Evolutionary conservation across 2,113 vertebrate species (phyloP).

Genomic region (Brienomyrus longianalis): DNA sequence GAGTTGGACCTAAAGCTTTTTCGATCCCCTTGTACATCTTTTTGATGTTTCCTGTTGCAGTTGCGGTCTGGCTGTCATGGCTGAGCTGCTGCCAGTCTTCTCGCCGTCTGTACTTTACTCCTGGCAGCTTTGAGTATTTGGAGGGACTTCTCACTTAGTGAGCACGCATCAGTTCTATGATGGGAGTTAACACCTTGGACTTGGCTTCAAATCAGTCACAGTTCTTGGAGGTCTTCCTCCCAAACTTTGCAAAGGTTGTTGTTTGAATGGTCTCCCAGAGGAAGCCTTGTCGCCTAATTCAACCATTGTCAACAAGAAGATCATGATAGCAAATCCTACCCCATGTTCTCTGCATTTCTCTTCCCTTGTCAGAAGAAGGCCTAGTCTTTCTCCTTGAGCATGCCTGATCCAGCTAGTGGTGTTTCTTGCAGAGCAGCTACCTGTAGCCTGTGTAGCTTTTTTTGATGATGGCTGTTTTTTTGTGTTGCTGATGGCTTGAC

Average conservation of each 20-base stretch:
- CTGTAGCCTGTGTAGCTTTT: not conserved
- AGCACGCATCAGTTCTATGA: not conserved
- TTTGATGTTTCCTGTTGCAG: not conserved
- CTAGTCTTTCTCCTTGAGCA: not conserved
- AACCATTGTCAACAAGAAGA: not conserved
- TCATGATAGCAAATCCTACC: constrained; percentile 10
- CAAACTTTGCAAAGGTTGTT: not conserved
- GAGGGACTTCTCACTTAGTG: not conserved
- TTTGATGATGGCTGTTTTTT: not conserved
- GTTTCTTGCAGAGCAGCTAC: constrained; percentile 12
- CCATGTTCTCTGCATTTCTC: not conserved
- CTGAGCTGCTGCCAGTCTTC: not conserved
- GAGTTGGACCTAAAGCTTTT: not conserved
- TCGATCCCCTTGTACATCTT: not conserved
- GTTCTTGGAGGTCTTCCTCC: not conserved
- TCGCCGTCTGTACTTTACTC: not conserved
- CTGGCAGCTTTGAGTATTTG: not conserved
- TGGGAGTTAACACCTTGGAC: not conserved
- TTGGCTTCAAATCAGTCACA: not conserved
- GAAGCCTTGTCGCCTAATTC: not conserved
- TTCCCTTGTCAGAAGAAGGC: constrained; percentile 18
- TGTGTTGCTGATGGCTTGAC: not conserved
- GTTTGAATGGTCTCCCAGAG: not conserved
- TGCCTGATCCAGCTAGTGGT: not conserved
- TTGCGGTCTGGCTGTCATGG: not conserved